Conservation (phyloP, 2,888 invertebrate species). For the Dolomedes plantarius region DNA sequence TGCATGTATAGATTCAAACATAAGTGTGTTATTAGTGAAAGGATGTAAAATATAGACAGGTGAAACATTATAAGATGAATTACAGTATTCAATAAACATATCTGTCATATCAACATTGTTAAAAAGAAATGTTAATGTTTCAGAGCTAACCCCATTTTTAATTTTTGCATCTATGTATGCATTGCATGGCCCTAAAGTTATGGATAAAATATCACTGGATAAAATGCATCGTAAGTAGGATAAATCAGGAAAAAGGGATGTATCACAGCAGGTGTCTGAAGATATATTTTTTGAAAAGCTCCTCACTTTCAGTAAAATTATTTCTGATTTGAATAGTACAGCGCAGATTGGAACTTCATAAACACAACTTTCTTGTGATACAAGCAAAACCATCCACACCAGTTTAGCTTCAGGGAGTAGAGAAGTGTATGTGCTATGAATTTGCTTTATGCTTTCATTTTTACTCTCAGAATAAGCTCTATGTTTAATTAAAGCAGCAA, state of each 20-base stretch:
- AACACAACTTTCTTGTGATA: constrained; percentile 1
- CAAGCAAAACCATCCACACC: constrained; percentile 38
- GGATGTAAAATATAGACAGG: constrained; percentile 31
- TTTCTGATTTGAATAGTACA: constrained; percentile 18
- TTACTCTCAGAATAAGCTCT: neutral
- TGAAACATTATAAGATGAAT: constrained; percentile 21
- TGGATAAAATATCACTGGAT: constrained; percentile 15
- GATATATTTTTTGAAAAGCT: constrained; percentile 13
- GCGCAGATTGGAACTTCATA: constrained; percentile 47
- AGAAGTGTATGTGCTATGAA: neutral
- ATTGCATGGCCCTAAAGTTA: constrained; percentile 43
- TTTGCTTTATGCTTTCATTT: neutral
- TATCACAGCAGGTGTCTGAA: neutral
- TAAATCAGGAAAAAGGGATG: constrained; percentile 30
- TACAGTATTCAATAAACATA: constrained; percentile 14
- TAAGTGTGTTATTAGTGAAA: constrained; percentile 35
- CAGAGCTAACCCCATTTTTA: neutral
- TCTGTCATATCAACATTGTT: constrained; percentile 16
- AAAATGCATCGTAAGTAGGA: constrained; percentile 14
- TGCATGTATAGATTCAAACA: constrained; percentile 30
- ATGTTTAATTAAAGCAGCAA: neutral
- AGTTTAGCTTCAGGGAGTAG: constrained; percentile 18
- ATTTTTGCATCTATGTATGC: constrained; percentile 43
- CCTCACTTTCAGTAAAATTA: constrained; percentile 38
- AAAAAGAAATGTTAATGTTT: constrained; percentile 33